Base-by-base conservation (phyloP, 2,797 vertebrate genomes). In the Lagodon rhomboides region DNA sequence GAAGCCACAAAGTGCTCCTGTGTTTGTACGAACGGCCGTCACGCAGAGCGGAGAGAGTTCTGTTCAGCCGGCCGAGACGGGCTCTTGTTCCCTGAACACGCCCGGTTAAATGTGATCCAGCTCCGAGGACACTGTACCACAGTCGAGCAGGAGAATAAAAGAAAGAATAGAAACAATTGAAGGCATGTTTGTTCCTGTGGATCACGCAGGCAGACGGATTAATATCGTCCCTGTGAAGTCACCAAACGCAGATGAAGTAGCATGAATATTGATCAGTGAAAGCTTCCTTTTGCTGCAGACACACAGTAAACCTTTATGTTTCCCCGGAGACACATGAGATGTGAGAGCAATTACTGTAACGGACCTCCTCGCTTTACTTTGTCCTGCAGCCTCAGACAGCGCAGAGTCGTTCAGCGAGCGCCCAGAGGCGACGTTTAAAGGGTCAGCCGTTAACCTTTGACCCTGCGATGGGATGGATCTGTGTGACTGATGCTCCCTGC, bases 361-460 rank as follows among this genome's bases (percentile, higher is more conserved):
- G 68, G n/a, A 62, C 12, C 51, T n/a, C n/a, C 16, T 75, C 13
- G 25, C 50, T 70, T 23, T 12, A 47, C 17, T 5, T 78, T 69
- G 34, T 63, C 50, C 50, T 20, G 30, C 25, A 43, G 51, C 67
- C 13, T 72, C 27, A 18, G n/a, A 72, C 4, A 56, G 47, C 51
- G 59, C 13, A 41, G n/a, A 55, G 67, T 78, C 34, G 43, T 70
- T 79, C 11, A 50, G 67, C 3, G 22, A 11, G 3, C 3, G 11
- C 74, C 70, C 50, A 51, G 63, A 65, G 80, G 79, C 13, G 4
- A 50, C 53, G 44, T 67, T 60, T 18, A 12, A 6, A 54, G 27
- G 17, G 12, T 75, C 62, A 43, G 70, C 62, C 25, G 76, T 87
- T 89, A 66, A 86, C 71, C 84, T 87, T 79, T 87, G 0, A 85